These are phyloP conservation scores for Clostera curtula DNA, from an alignment of 2,888 invertebrate genomes.

Conservation along the genomic window DNA sequence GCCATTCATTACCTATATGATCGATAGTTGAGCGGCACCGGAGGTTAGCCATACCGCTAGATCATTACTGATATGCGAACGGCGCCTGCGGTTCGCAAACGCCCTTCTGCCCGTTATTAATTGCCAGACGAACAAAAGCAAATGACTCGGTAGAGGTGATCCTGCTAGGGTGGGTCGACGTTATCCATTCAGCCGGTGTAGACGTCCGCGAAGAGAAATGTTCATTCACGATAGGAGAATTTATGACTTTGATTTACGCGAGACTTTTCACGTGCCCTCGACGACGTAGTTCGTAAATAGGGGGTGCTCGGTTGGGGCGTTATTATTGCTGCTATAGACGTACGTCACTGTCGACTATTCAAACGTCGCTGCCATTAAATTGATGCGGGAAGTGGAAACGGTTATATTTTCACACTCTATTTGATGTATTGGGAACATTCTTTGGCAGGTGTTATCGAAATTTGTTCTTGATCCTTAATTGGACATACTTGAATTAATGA, in stretches of 20 bases:
- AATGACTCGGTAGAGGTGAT: constrained; percentile 73
- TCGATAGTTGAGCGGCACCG: constrained; percentile 46
- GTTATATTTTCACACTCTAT: too few species aligned
- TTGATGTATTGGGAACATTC: too few species aligned
- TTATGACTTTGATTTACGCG: constrained; percentile 72
- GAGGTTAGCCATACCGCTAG: constrained; percentile 46
- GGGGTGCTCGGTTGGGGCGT: constrained; percentile 53
- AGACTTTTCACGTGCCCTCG: constrained; percentile 62
- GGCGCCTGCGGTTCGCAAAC: constrained; percentile 61
- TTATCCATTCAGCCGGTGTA: constrained; percentile 69
- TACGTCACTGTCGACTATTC: constrained; percentile 51
- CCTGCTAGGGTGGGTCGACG: constrained; percentile 65
- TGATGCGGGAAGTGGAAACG: constrained; percentile 50
- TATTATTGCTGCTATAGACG: constrained; percentile 55
- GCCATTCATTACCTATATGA: constrained; percentile 50
- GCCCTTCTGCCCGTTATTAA: constrained; percentile 70
- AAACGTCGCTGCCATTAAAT: constrained; percentile 43
- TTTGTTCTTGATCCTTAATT: too few species aligned
- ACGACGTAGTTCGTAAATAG: constrained; percentile 52
- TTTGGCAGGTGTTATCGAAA: too few species aligned
- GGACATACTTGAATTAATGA: too few species aligned
- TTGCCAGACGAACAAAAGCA: constrained; percentile 72
- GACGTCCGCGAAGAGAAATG: constrained; percentile 72
- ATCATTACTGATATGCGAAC: constrained; percentile 68
- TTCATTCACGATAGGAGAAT: constrained; percentile 73